phyloP scores from a whole-genome alignment of 2,797 vertebrate genomes.

The Dicrostonyx torquatus region DNA sequence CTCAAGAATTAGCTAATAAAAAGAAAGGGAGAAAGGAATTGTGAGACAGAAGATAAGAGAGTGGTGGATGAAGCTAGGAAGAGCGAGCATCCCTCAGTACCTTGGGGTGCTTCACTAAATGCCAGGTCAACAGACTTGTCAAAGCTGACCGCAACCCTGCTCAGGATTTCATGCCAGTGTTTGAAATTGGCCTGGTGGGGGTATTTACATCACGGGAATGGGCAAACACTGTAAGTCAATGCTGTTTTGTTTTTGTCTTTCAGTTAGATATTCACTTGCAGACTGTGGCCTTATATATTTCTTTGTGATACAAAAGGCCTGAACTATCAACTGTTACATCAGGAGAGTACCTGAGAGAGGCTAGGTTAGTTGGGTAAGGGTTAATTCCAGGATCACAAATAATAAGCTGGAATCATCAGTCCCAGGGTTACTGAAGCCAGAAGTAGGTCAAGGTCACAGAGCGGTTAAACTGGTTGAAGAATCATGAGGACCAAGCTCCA shows the following conservation, averaged over 20 bases:
- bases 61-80: no score
- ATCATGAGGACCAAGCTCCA: background rate
- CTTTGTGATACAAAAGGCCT: background rate
- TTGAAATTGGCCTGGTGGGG: background rate
- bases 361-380: background rate
- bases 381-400: slow-evolving; percentile 24
- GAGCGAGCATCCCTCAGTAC: background rate
- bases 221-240: background rate
- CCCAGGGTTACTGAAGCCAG: background rate
- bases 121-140: background rate
- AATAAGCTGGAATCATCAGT: background rate
- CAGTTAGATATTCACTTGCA: slow-evolving; percentile 1
- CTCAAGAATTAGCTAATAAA: background rate
- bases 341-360: slow-evolving; percentile 13
- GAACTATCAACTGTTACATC: background rate
- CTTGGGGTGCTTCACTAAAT: background rate
- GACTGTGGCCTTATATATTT: background rate
- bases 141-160: background rate
- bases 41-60: background rate
- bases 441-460: slow-evolving; percentile 14
- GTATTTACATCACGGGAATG: slow-evolving; percentile 25
- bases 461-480: slow-evolving; percentile 1
- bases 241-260: background rate
- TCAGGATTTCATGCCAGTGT: background rate
- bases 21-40: background rate